Base-by-base conservation (phyloP, 2,797 vertebrate genomes). In the Ctenochaetus hawaiiensis region DNA sequence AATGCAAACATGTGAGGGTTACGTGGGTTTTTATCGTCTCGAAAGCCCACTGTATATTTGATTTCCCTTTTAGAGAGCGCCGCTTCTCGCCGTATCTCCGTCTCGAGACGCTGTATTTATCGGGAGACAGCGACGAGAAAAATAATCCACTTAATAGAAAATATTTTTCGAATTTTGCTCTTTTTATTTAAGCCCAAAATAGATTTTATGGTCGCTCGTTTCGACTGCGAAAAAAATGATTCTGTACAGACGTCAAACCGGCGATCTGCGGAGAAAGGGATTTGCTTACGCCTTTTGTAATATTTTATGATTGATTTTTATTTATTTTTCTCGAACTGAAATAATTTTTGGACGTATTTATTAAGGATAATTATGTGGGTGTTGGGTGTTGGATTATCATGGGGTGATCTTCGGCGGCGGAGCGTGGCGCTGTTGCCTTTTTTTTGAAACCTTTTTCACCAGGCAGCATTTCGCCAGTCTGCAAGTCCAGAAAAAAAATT, bases 341-440 rank as follows among this genome's bases (percentile, higher is more conserved):
- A 93, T 86, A 91, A 63, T 90, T 91, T 90, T 89, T 76, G 87
- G 83, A 88, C 87, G 90, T 72, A 60, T 85, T 91, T 93, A 89
- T 94, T 92, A 81, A 73, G 91, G 91, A 94, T 94, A 94, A 95
- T 95, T 94, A 96, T 96, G 95, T 95, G 95, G 95, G 93, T 95
- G 95, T 95, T 94, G 95, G 95, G 95, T 95, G 95, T 93, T 95
- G 95, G 95, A 95, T 95, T 96, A 95, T 95, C 95, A 96, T 96
- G 95, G 95, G 95, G 89, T 96, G 95, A 96, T 94, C 91, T 94
- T 94, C 93, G 92, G 87, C 90, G 96, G 96, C 96, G 95, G 90
- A 95, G 96, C 96, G 96, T 95, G 97, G 97, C 97, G 97, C 97
- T 97, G 97, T 97, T 97, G 96, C 94, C 96, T 85, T 95, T 93